These are phyloP conservation scores for Sparidentex hasta DNA, from an alignment of 2,797 vertebrate genomes.

Conservation along the genomic window DNA sequence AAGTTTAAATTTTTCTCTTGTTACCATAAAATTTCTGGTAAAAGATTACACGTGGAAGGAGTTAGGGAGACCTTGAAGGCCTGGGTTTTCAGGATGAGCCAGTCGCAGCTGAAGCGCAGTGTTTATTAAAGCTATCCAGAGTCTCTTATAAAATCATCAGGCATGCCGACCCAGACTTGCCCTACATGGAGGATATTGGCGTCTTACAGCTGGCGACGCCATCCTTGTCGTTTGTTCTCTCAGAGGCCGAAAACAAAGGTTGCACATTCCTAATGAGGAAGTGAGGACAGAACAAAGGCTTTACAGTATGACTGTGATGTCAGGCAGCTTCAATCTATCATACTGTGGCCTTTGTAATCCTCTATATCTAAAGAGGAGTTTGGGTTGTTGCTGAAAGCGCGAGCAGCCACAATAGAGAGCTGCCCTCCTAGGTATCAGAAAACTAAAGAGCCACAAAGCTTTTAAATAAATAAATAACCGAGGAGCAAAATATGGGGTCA, in stretches of 20 bases:
- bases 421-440: slow-evolving; percentile 35
- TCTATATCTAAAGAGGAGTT: slow-evolving; percentile 44
- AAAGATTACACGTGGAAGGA: slow-evolving; percentile 65
- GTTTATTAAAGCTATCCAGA: slow-evolving; percentile 9
- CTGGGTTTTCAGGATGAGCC: not conserved
- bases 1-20: slow-evolving; percentile 50
- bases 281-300: slow-evolving; percentile 71
- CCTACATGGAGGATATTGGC: slow-evolving; percentile 45
- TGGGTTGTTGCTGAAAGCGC: slow-evolving; percentile 34
- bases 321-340: slow-evolving; percentile 56
- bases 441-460: slow-evolving; percentile 33
- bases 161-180: slow-evolving; percentile 32
- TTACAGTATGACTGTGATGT: slow-evolving; percentile 48
- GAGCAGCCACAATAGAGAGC: slow-evolving; percentile 39
- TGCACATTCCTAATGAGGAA: slow-evolving; percentile 60
- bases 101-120: slow-evolving; percentile 3
- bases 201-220: slow-evolving; percentile 49
- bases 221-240: slow-evolving; percentile 39
- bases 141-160: slow-evolving; percentile 8
- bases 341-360: slow-evolving; percentile 50
- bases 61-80: slow-evolving; percentile 47
- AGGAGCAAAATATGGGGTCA: slow-evolving; percentile 41
- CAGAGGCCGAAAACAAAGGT: slow-evolving; percentile 40
- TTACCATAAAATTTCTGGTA: slow-evolving; percentile 64
- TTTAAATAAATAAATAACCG: slow-evolving; percentile 46